Conservation (phyloP, 2,113 vertebrate species). For the Proterorhinus semilunaris region DNA sequence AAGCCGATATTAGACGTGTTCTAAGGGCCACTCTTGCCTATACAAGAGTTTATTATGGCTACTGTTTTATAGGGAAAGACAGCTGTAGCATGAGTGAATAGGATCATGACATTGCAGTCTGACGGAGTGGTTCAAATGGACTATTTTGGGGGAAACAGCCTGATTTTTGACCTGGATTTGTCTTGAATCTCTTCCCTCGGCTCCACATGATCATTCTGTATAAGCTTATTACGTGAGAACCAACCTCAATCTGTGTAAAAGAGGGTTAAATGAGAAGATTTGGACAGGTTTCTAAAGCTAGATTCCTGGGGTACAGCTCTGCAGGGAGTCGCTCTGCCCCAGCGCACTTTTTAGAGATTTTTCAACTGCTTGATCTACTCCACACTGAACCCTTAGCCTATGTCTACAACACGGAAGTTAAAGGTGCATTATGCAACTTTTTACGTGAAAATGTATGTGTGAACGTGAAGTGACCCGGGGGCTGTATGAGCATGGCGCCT, state of each 20-base stretch:
- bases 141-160: conserved; percentile 11
- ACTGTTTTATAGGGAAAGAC: neutral
- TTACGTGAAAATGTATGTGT: no score
- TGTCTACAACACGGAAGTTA: no score
- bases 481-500: no score
- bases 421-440: no score
- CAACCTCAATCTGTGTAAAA: neutral
- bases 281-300: neutral
- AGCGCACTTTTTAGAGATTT: conserved; percentile 12
- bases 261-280: conserved; percentile 4
- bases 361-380: neutral
- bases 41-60: neutral
- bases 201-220: conserved; percentile 1
- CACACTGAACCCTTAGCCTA: neutral
- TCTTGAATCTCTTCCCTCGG: conserved; percentile 46
- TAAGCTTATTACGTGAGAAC: neutral
- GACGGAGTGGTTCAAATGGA: conserved; percentile 8
- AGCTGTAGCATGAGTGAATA: neutral
- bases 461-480: no score
- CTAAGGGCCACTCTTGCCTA: neutral
- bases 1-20: neutral
- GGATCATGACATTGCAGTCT: conserved; percentile 11
- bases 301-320: conserved; percentile 14
- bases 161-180: conserved; percentile 46
- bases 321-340: neutral